These are phyloP conservation scores for Oasisia sp. DNA, from an alignment of 2,888 invertebrate species.

Conservation along the genomic window DNA sequence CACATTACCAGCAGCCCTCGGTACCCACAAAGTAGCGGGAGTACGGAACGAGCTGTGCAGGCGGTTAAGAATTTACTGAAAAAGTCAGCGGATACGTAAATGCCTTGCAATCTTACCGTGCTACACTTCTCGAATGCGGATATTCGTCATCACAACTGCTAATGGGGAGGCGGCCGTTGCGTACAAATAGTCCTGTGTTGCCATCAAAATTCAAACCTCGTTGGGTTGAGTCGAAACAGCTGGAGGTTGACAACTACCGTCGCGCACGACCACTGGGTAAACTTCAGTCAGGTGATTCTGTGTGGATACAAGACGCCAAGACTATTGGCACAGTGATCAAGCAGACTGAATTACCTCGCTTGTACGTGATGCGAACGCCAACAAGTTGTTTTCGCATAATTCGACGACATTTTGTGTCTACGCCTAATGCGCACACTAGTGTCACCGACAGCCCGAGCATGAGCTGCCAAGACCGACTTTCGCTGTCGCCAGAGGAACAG, in stretches of 20 bases:
- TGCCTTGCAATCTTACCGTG: not conserved
- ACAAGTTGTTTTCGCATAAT: too few species aligned
- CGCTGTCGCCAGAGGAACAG: too few species aligned
- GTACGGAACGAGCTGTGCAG: too few species aligned
- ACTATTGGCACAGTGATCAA: not conserved
- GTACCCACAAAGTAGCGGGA: too few species aligned
- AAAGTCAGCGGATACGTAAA: too few species aligned
- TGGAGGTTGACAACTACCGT: not conserved
- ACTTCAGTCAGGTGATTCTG: not conserved
- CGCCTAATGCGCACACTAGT: too few species aligned
- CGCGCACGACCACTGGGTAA: not conserved
- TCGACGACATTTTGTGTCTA: too few species aligned
- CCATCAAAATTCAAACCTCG: not conserved
- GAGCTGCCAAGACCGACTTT: too few species aligned
- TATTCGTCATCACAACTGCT: not conserved
- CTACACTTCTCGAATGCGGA: not conserved
- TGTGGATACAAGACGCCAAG: not conserved
- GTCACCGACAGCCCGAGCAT: too few species aligned
- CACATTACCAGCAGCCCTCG: too few species aligned
- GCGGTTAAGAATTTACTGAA: too few species aligned
- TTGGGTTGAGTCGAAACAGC: not conserved
- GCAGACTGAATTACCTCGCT: not conserved
- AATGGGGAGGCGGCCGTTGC: not conserved
- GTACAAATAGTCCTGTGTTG: not conserved
- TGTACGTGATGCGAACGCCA: not conserved